A percentile compares a stretch with the other conserved stretches of the same genome.
phyloP scores from a whole-genome alignment of 1,140 invertebrate species.

The Palaemon carinicauda region DNA sequence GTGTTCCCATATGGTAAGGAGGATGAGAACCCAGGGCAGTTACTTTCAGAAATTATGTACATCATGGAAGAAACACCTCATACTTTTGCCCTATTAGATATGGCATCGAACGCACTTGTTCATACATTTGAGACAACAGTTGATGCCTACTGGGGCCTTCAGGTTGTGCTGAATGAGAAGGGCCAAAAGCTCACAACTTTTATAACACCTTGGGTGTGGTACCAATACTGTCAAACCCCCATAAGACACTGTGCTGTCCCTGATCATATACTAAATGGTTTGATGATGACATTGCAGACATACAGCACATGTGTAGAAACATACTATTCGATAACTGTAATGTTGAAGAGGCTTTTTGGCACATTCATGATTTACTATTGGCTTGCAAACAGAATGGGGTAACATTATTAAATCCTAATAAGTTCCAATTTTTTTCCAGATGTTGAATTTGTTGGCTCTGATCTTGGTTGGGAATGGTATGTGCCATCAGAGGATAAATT shows the following conservation, averaged over 20 bases:
- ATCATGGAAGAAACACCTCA: background rate
- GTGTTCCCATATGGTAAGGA: no score
- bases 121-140: no score
- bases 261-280: conserved; percentile 29
- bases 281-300: conserved; percentile 7
- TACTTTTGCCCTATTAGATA: background rate
- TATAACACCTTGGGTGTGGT: background rate
- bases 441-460: background rate
- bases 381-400: background rate
- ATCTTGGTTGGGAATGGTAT: conserved; percentile 16
- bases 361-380: conserved; percentile 12
- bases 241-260: background rate
- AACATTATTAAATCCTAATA: background rate
- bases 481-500: no score
- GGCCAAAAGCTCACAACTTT: conserved; percentile 7
- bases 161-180: conserved; percentile 7
- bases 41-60: conserved; percentile 11
- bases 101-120: no score
- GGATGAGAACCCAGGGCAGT: background rate
- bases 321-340: no score
- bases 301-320: no score
- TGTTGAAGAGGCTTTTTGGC: no score
- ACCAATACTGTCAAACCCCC: no score
- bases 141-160: no score
- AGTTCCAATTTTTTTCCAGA: background rate